Evolutionary conservation across 1,140 invertebrate species (phyloP).

Genomic region (Platyscapa corneri): DNA sequence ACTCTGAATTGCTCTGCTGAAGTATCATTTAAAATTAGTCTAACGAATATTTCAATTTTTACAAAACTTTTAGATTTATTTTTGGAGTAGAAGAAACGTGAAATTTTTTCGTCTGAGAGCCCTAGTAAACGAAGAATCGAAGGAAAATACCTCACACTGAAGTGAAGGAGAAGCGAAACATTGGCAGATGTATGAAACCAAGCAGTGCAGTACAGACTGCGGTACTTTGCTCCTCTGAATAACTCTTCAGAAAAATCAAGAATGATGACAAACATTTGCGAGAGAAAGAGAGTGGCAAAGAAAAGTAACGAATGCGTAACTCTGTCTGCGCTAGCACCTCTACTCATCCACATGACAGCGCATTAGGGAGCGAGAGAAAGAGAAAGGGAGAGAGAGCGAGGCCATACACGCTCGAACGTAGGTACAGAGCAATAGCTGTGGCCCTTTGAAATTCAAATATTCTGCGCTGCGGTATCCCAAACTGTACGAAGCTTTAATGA

Average conservation of each 20-base stretch:
- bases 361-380: neutral
- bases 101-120: neutral
- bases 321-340: neutral
- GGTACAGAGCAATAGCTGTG: neutral
- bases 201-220: neutral
- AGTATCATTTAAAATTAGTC: neutral
- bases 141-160: constrained; percentile 1
- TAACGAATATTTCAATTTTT: neutral
- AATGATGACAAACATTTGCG: constrained; percentile 23
- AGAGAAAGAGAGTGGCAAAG: neutral
- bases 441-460: constrained; percentile 37
- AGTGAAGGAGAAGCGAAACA: neutral
- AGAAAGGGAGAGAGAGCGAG: neutral
- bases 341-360: neutral
- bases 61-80: neutral
- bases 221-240: neutral
- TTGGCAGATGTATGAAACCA: neutral
- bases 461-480: neutral
- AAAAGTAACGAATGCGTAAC: neutral
- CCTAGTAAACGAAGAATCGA: neutral
- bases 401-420: neutral
- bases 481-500: constrained; percentile 15
- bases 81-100: neutral
- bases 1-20: neutral
- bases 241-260: constrained; percentile 48